Evolutionary conservation across 1,140 invertebrate species (phyloP), one percentile per base, ranked within the genome.

Genomic region (Daktulosphaira vitifoliae): DNA sequence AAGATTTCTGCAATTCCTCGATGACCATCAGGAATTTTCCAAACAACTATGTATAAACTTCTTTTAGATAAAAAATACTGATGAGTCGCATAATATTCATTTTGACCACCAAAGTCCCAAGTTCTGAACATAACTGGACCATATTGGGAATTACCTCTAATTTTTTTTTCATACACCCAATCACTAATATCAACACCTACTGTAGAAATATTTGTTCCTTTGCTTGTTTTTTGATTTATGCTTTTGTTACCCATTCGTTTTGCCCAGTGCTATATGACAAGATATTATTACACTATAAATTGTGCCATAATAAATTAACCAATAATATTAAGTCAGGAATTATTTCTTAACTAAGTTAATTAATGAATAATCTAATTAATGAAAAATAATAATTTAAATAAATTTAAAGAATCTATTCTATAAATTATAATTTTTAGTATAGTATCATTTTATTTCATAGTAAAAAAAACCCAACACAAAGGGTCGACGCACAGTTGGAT

Each of bases 71-170:
- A 77, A 74, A 99, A 99, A 74, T 98, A 99, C 72, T 98, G 94
- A 80, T 98, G 96, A 1, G 96, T 98, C 0, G 95, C 90, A 73
- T 98, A 98, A 73, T 95, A 83, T 77, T 96, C 93, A 71, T 86
- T 84, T 77, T 97, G 94, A 0, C 96, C 96, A n/a, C 94, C 95
- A 79, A 99, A 99, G 76, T 99, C 96, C 96, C 96, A 99, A 0
- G 95, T 98, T 65, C 94, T 76, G 77, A 99, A 98, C n/a, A 90
- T 86, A 48, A 98, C 87, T 1, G 92, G 85, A 0, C 93, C 94
- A 68, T 88, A 83, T 1, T 83, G 82, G 9, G 85, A 85, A 39
- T 85, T 81, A 2, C 79, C 79, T 22, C 83, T 72, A 2, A 80
- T 74, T 80, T 87, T 84, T 71, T 90, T 91, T 73, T 96, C 93